A percentile compares a stretch with the other conserved stretches of the same genome.
Evolutionary conservation across 2,888 invertebrate genomes (phyloP).

Genomic region (Drosophila trichaetosa): DNA sequence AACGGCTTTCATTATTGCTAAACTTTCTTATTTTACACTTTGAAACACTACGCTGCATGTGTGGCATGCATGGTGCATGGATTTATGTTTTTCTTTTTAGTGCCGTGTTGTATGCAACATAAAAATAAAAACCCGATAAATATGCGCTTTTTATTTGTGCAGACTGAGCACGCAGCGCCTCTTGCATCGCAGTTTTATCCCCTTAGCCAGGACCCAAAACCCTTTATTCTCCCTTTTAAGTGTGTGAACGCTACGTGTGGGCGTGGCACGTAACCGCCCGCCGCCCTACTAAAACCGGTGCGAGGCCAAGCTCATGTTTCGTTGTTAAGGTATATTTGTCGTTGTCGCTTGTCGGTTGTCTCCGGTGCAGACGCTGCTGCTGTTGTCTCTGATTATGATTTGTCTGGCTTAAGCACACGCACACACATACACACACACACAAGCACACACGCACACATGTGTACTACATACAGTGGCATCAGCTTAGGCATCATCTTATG

Average conservation of each 20-base stretch:
- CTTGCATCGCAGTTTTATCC: conserved; percentile 30
- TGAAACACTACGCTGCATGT: not conserved
- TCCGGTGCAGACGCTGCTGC: conserved; percentile 29
- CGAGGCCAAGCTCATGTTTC: conserved; percentile 36
- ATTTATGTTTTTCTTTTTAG: conserved; percentile 42
- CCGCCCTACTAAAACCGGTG: conserved; percentile 5
- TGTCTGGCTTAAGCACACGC: conserved; percentile 68
- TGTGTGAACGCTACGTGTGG: conserved; percentile 35
- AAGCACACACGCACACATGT: conserved; percentile 7
- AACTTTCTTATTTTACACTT: conserved; percentile 24
- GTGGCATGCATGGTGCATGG: conserved; percentile 2
- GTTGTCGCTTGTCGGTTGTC: conserved; percentile 28
- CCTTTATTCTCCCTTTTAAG: conserved; percentile 12
- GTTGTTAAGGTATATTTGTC: conserved; percentile 64
- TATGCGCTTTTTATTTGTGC: conserved; percentile 61
- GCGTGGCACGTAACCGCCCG: conserved; percentile 38
- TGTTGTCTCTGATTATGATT: conserved; percentile 74
- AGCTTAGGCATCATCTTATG: conserved; percentile 68
- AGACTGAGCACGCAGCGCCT: conserved; percentile 30
- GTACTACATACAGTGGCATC: conserved; percentile 7
- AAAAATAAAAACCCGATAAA: conserved; percentile 58
- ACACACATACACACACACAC: conserved; percentile 18
- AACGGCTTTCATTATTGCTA: conserved; percentile 52
- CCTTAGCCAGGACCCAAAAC: not conserved
- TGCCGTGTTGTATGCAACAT: conserved; percentile 68